These are phyloP conservation scores for Phlogophora meticulosa DNA, from an alignment of 2,888 invertebrate species.

Conservation along the genomic window DNA sequence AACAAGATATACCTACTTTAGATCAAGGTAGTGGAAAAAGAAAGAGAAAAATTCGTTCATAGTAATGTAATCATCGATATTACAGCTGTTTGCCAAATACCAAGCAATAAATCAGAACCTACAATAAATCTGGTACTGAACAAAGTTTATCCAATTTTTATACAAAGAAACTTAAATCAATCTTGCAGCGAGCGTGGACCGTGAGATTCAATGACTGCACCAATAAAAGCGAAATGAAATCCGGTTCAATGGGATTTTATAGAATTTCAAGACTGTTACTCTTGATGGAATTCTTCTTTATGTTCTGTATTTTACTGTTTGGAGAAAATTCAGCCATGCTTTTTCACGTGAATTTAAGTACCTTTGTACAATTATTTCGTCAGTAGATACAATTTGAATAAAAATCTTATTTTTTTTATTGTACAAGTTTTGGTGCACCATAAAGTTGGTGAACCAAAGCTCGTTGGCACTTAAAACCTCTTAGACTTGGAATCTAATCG, in stretches of 20 bases:
- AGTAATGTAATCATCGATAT: slow-evolving; percentile 19
- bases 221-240: slow-evolving; percentile 67
- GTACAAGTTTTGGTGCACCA: no score
- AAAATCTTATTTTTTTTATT: neutral
- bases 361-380: slow-evolving; percentile 4
- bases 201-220: slow-evolving; percentile 62
- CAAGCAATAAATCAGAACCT: slow-evolving; percentile 39
- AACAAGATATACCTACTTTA: no score
- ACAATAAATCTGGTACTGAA: slow-evolving; percentile 31
- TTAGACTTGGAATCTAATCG: no score
- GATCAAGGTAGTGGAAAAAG: neutral
- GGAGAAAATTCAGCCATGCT: slow-evolving; percentile 27
- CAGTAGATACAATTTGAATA: neutral
- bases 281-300: slow-evolving; percentile 63
- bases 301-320: slow-evolving; percentile 52
- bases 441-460: neutral
- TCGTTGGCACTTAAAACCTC: no score
- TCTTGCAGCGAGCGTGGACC: slow-evolving; percentile 53
- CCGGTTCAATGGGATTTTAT: slow-evolving; percentile 62
- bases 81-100: slow-evolving; percentile 26
- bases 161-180: slow-evolving; percentile 65
- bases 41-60: neutral
- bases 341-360: slow-evolving; percentile 3
- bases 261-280: slow-evolving; percentile 64
- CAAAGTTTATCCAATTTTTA: slow-evolving; percentile 56